Percentiles rank a stretch among this genome's conserved stretches.
Conservation (phyloP, 1,140 invertebrate genomes). For the Fopius arisanus region DNA sequence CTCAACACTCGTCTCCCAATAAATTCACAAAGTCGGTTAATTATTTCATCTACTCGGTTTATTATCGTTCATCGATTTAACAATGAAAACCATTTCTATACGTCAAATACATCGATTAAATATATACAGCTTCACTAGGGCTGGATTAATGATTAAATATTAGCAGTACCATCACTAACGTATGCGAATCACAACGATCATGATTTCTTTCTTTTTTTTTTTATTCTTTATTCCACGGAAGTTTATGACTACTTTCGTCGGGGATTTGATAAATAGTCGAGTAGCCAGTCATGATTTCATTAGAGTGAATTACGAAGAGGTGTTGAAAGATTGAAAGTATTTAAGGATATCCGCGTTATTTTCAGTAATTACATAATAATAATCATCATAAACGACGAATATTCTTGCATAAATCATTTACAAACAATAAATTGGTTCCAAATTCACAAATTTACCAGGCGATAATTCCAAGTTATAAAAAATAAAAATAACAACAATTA, state of each 20-base stretch:
- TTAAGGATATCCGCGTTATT: too few relatives aligned
- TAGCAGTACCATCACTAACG: conserved; percentile 54
- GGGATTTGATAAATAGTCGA: conserved; percentile 3
- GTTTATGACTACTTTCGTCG: not conserved
- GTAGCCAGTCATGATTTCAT: not conserved
- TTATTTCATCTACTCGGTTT: not conserved
- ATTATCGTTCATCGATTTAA: not conserved
- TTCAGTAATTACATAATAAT: too few relatives aligned
- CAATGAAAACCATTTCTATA: conserved; percentile 36
- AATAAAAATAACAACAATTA: too few relatives aligned
- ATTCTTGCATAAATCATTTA: too few relatives aligned
- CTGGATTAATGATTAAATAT: conserved; percentile 63
- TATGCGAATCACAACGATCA: conserved; percentile 64
- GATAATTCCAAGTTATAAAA: too few relatives aligned
- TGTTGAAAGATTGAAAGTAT: too few relatives aligned
- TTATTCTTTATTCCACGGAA: too few relatives aligned
- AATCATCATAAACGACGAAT: too few relatives aligned
- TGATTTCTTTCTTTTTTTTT: too few relatives aligned
- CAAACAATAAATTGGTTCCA: too few relatives aligned
- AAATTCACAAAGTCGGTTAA: not conserved
- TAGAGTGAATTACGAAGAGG: not conserved
- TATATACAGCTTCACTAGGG: conserved; percentile 60
- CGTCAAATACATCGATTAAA: conserved; percentile 58
- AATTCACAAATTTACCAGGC: too few relatives aligned
- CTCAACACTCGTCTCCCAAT: not conserved